A percentile compares a stretch with the other conserved stretches of the same genome.
Conservation (phyloP, 2,113 vertebrate species). For the Forbesichthys agassizii region DNA sequence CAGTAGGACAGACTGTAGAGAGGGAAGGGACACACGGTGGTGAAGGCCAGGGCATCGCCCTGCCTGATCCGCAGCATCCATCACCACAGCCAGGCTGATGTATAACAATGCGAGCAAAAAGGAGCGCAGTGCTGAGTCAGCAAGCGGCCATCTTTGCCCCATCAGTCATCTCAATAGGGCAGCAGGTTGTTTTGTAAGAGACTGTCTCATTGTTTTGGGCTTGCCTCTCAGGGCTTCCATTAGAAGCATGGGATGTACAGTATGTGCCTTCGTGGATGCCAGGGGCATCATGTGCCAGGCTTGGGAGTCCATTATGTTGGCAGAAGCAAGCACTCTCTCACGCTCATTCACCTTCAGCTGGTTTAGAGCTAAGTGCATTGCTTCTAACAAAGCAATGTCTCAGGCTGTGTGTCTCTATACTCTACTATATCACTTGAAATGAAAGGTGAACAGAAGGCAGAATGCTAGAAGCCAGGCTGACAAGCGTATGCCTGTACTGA, state of each 20-base stretch:
- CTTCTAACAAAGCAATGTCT: constrained; percentile 66
- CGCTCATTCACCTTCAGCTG: constrained; percentile 60
- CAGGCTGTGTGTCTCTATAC: constrained; percentile 46
- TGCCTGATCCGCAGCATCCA: constrained; percentile 54
- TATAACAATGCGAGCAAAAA: constrained; percentile 37
- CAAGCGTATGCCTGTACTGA: constrained; percentile 4
- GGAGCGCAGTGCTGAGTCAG: constrained; percentile 70
- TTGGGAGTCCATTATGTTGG: constrained; percentile 70
- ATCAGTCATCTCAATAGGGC: constrained; percentile 61
- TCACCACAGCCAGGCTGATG: constrained; percentile 62
- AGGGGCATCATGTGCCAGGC: constrained; percentile 55
- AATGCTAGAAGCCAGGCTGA: constrained; percentile 14
- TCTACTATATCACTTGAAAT: constrained; percentile 29
- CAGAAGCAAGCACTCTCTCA: constrained; percentile 41
- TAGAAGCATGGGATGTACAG: constrained; percentile 18
- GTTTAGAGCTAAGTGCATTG: constrained; percentile 66
- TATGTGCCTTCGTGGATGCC: constrained; percentile 33
- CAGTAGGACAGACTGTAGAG: background rate
- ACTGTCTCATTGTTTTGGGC: constrained; percentile 29
- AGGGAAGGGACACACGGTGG: background rate
- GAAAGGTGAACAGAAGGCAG: background rate
- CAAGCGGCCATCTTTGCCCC: constrained; percentile 55
- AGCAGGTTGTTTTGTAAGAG: constrained; percentile 28
- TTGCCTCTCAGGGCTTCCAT: constrained; percentile 14
- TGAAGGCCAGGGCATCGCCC: background rate